phyloP scores from a whole-genome alignment of 2,113 vertebrate genomes.

The Canis aureus region DNA sequence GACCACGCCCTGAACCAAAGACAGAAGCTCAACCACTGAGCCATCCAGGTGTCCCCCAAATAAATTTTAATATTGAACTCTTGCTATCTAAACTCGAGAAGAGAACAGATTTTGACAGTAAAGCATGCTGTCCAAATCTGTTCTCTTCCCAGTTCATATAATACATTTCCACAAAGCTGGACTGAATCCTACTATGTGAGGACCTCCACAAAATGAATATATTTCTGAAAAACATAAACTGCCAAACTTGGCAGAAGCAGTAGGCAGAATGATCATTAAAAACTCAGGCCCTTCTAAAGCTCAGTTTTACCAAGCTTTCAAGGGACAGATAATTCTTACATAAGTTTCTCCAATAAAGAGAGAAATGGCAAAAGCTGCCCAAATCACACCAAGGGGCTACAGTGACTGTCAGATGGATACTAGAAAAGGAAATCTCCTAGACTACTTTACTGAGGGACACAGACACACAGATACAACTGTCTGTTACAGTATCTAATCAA shows the following conservation, averaged over 20 bases:
- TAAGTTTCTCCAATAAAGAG: constrained; percentile 11
- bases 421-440: neutral
- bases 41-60: neutral
- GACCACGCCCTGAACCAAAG: neutral
- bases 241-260: constrained; percentile 19
- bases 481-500: neutral
- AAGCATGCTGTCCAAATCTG: no score
- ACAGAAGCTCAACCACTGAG: neutral
- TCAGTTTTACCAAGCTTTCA: constrained; percentile 29
- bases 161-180: neutral
- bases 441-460: neutral
- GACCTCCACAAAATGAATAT: constrained; percentile 26
- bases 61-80: neutral
- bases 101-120: constrained; percentile 1
- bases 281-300: neutral
- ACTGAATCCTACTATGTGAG: neutral
- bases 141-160: neutral
- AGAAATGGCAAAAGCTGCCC: constrained; percentile 36
- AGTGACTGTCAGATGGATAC: constrained; percentile 1
- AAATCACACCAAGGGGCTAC: neutral
- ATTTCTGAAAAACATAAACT: constrained; percentile 59
- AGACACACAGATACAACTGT: neutral
- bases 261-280: constrained; percentile 38
- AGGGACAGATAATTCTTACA: constrained; percentile 9
- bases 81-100: constrained; percentile 23